Evolutionary conservation across 2,888 invertebrate species (phyloP).

Genomic region (Andricus quercusramuli): DNA sequence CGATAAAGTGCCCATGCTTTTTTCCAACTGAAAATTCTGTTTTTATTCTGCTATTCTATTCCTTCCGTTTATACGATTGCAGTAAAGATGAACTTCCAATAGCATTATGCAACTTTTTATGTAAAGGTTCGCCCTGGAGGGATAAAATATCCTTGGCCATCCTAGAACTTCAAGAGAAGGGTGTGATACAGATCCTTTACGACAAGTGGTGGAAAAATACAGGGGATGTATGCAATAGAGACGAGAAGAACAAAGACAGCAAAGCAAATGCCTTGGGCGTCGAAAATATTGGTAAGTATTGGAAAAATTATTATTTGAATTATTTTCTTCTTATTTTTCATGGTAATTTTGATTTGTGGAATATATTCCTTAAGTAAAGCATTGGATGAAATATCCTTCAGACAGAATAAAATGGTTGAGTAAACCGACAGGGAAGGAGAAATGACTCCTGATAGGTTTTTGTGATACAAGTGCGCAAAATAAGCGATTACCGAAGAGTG

Average conservation of each 20-base stretch:
- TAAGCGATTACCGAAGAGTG: no score
- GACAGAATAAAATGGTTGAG: no score
- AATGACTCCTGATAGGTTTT: no score
- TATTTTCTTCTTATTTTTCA: no score
- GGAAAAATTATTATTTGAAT: neutral
- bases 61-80: neutral
- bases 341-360: no score
- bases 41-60: neutral
- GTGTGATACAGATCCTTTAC: slow-evolving; percentile 94
- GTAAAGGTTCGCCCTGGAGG: slow-evolving; percentile 91
- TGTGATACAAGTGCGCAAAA: no score
- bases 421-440: no score
- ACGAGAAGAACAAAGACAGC: slow-evolving; percentile 92
- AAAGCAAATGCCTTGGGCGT: slow-evolving; percentile 96
- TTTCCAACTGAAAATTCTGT: neutral
- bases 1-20: neutral
- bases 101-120: slow-evolving; percentile 41
- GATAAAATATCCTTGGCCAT: slow-evolving; percentile 97
- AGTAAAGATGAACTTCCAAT: neutral
- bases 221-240: slow-evolving; percentile 93
- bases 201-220: slow-evolving; percentile 99
- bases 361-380: no score
- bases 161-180: slow-evolving; percentile 96
- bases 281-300: slow-evolving; percentile 87
- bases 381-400: no score